phyloP scores from a whole-genome alignment of 2,113 vertebrate genomes.

The Crocuta crocuta region DNA sequence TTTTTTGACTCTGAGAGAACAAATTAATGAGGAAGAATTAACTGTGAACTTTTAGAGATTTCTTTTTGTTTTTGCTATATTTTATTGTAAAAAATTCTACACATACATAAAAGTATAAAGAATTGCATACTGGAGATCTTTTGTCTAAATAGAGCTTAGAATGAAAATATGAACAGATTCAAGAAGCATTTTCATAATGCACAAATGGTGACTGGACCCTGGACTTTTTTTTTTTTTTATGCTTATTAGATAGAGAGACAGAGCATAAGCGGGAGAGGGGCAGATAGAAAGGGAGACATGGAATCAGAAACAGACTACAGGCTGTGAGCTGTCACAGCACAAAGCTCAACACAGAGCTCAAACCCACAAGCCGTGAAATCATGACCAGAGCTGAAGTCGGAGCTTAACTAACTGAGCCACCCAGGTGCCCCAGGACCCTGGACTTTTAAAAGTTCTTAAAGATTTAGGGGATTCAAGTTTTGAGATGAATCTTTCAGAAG shows the following conservation, averaged over 20 bases:
- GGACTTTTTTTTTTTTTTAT: not conserved
- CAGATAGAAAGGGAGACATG: too few species aligned
- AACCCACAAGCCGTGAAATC: too few species aligned
- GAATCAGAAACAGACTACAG: too few species aligned
- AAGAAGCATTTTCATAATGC: not conserved
- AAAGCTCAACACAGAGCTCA: too few species aligned
- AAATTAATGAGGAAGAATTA: not conserved
- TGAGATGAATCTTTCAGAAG: not conserved
- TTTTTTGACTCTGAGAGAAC: not conserved
- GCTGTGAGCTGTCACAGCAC: too few species aligned
- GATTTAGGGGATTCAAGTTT: not conserved
- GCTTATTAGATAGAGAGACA: too few species aligned
- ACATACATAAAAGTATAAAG: not conserved
- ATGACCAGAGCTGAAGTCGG: too few species aligned
- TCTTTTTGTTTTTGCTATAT: not conserved
- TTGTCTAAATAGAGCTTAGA: not conserved
- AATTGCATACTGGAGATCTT: not conserved
- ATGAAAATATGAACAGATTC: conserved; percentile 22
- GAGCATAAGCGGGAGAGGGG: too few species aligned
- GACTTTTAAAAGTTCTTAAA: not conserved
- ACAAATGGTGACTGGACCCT: not conserved
- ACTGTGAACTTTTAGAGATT: not conserved
- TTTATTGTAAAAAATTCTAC: not conserved
- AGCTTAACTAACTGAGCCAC: too few species aligned
- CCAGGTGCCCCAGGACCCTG: not conserved